Evolutionary conservation across 2,888 invertebrate species (phyloP).

Genomic region (Kuschelorhynchus macadamiae): DNA sequence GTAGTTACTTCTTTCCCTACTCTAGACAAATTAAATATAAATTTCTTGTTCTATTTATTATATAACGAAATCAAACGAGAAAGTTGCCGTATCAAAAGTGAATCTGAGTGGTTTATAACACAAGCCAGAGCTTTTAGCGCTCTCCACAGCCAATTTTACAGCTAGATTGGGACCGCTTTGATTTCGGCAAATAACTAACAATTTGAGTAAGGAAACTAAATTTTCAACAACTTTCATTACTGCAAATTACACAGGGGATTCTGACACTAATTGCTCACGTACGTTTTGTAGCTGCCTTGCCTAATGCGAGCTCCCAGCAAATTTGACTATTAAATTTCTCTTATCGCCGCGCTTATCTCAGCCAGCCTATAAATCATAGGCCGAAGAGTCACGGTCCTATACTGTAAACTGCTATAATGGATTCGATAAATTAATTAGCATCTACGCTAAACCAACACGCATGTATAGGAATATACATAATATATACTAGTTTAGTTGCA

Average conservation of each 20-base stretch:
- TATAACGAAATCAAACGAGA: neutral
- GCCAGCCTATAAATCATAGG: constrained; percentile 49
- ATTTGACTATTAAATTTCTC: constrained; percentile 52
- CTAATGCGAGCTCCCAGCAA: constrained; percentile 44
- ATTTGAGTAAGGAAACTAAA: constrained; percentile 38
- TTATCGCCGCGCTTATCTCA: constrained; percentile 49
- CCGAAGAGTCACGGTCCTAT: constrained; percentile 48
- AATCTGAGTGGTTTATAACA: constrained; percentile 5
- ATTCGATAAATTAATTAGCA: constrained; percentile 48
- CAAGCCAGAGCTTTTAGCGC: constrained; percentile 4
- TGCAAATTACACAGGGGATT: constrained; percentile 44
- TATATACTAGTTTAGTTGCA: neutral
- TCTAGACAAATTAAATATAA: too few species aligned
- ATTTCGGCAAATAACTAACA: constrained; percentile 37
- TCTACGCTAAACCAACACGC: constrained; percentile 33
- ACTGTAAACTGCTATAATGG: constrained; percentile 46
- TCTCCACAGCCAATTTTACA: constrained; percentile 8
- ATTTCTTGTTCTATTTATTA: too few species aligned
- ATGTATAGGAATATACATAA: constrained; percentile 33
- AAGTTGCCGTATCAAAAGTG: constrained; percentile 4
- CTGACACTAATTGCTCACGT: constrained; percentile 50
- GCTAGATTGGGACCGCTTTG: constrained; percentile 16
- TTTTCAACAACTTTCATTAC: constrained; percentile 49
- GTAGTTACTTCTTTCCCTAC: too few species aligned
- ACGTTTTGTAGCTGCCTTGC: constrained; percentile 41